phyloP scores from a whole-genome alignment of 2,113 vertebrate species.

The Edolisoma coerulescens region DNA sequence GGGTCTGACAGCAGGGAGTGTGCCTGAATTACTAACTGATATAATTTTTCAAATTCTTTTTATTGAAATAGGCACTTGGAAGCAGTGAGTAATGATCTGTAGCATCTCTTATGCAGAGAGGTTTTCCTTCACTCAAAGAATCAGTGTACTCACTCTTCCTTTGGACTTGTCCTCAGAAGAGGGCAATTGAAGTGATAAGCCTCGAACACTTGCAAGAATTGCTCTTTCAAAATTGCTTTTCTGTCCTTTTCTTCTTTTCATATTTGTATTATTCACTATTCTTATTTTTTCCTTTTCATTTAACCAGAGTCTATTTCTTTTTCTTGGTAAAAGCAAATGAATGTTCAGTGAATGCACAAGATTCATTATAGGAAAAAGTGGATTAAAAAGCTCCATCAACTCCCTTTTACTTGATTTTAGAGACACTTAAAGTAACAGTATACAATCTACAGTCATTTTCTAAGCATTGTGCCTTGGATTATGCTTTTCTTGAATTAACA shows the following conservation, averaged over 20 bases:
- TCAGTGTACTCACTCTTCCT: not conserved
- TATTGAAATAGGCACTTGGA: not conserved
- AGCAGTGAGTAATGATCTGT: not conserved
- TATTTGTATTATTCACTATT: not conserved
- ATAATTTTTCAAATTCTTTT: not conserved
- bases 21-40: not conserved
- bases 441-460: not conserved
- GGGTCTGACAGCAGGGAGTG: not conserved
- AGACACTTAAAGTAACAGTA: not conserved
- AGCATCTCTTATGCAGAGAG: not conserved
- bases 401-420: not conserved
- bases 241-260: not conserved
- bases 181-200: not conserved
- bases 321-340: not conserved
- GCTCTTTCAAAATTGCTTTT: not conserved
- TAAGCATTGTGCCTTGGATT: not conserved
- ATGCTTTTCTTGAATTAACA: not conserved
- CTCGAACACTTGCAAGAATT: not conserved
- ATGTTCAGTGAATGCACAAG: not conserved
- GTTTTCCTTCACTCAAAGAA: not conserved
- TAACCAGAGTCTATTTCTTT: not conserved
- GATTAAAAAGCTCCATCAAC: not conserved
- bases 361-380: not conserved
- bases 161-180: not conserved
- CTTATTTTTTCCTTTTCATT: not conserved